Percentiles rank a stretch among this genome's conserved stretches.
phyloP scores from a whole-genome alignment of 2,113 vertebrate species.

The Anguilla japonica region DNA sequence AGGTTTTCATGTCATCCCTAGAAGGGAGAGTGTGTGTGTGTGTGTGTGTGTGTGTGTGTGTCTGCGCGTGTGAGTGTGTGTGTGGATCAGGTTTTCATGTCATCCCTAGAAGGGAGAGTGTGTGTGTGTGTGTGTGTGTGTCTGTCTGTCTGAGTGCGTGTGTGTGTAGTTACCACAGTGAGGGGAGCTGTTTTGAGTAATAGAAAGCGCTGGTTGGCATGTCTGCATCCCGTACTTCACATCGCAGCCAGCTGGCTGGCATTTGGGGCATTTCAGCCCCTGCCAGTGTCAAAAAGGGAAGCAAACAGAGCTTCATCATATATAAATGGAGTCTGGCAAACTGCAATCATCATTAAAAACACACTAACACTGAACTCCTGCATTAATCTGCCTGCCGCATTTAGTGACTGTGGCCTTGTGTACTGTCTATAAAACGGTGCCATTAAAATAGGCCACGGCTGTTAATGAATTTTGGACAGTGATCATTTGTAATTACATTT shows the following conservation, averaged over 20 bases:
- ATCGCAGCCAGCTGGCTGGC: slow-evolving; percentile 56
- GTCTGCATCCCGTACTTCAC: slow-evolving; percentile 43
- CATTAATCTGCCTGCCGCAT: slow-evolving; percentile 67
- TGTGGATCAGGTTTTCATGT: not conserved
- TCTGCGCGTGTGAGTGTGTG: not conserved
- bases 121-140: not conserved
- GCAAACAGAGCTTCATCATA: slow-evolving; percentile 56
- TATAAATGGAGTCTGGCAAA: slow-evolving; percentile 60
- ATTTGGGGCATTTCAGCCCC: slow-evolving; percentile 38
- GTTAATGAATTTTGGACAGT: slow-evolving; percentile 49
- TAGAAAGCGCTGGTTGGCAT: slow-evolving; percentile 23
- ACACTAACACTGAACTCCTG: slow-evolving; percentile 62
- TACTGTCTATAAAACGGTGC: slow-evolving; percentile 67
- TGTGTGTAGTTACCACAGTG: slow-evolving; percentile 32
- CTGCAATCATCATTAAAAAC: slow-evolving; percentile 67
- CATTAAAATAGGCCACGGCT: slow-evolving; percentile 59
- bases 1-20: too few relatives aligned
- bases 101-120: too few relatives aligned
- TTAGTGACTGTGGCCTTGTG: slow-evolving; percentile 63
- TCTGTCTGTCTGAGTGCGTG: slow-evolving; percentile 12
- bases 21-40: not conserved
- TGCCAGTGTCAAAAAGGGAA: slow-evolving; percentile 47
- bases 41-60: slow-evolving; percentile 24
- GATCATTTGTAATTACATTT: slow-evolving; percentile 11
- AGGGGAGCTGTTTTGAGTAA: not conserved